phyloP scores from a whole-genome alignment of 2,888 invertebrate species.

The Trachelus tabidus region DNA sequence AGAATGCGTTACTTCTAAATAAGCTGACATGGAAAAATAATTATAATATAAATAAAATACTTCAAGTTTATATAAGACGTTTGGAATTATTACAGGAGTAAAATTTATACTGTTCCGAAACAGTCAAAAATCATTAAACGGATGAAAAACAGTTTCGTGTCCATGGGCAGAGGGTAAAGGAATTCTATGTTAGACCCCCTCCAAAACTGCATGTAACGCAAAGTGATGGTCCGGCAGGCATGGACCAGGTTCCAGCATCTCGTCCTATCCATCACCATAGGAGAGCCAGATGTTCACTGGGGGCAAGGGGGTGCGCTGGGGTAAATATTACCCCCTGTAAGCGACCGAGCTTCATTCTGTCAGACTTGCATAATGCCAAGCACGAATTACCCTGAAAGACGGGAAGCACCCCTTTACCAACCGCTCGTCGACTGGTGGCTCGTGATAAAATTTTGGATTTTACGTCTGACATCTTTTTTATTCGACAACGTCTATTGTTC shows the following conservation, averaged over 20 bases:
- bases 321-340: conserved; percentile 48
- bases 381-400: conserved; percentile 35
- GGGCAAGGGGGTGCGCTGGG: conserved; percentile 41
- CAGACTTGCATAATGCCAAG: conserved; percentile 47
- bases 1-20: not conserved
- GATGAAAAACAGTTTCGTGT: not conserved
- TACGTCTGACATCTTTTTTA: conserved; percentile 25
- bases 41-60: too few relatives aligned
- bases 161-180: not conserved
- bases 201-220: not conserved
- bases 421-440: conserved; percentile 14
- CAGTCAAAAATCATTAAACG: not conserved
- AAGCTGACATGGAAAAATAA: not conserved
- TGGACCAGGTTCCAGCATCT: conserved; percentile 23
- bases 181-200: not conserved
- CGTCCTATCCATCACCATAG: conserved; percentile 44
- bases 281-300: conserved; percentile 55
- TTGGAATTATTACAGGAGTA: not conserved
- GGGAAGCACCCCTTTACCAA: conserved; percentile 28
- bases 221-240: not conserved
- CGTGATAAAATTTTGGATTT: conserved; percentile 40
- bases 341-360: conserved; percentile 17
- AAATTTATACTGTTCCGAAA: not conserved
- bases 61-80: not conserved
- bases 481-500: not conserved